Base-by-base conservation (phyloP, 2,113 vertebrate species). In the Grammomys surdaster region DNA sequence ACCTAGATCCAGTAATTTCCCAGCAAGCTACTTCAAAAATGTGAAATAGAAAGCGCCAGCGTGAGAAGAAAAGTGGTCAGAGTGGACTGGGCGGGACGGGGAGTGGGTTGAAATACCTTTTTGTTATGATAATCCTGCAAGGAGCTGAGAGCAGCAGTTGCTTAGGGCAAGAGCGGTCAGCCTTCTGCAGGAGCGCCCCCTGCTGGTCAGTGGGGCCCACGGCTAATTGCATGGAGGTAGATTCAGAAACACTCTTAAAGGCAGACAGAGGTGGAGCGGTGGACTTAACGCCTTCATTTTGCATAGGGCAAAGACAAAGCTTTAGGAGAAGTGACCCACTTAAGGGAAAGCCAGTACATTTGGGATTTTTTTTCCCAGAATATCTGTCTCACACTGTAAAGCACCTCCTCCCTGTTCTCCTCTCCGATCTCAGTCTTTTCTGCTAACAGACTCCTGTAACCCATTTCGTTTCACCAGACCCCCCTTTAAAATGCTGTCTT, bases 151-250 rank as follows among this genome's bases (percentile, higher is more conserved):
- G 12, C 48, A 17, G 14, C 46, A 0, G 46, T 20, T 70, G 65
- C 85, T 33, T 16, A 26, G 7, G 14, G 20, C 67, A n/a, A 54
- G 67, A 31, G 40, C 26, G 17, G 65, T 51, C 93, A 96, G 90
- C 90, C 96, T 95, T 95, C 96, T 87, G 96, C 96, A 96, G 88
- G 95, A 95, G 96, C 94, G 93, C 95, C 97, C 93, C 95, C 97
- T 98, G 97, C 95, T 92, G 97, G 90, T 58, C 70, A 14, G 43
- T 2, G 19, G 17, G 14, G 36, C 54, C 28, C 0, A 3, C 20
- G 63, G 31, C 36, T 43, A 46, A 26, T 19, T 12, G 24, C 24
- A 6, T 4, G 31, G 26, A 69, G 26, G 36, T 6, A 17, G 43
- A 28, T 3, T 60, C 48, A 33, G 26, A 69, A 36, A 24, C 22